Percentiles rank a stretch among this genome's conserved stretches.
These are phyloP conservation scores for Zaprionus vittiger DNA, from an alignment of 1,140 invertebrate species.

Conservation along the genomic window DNA sequence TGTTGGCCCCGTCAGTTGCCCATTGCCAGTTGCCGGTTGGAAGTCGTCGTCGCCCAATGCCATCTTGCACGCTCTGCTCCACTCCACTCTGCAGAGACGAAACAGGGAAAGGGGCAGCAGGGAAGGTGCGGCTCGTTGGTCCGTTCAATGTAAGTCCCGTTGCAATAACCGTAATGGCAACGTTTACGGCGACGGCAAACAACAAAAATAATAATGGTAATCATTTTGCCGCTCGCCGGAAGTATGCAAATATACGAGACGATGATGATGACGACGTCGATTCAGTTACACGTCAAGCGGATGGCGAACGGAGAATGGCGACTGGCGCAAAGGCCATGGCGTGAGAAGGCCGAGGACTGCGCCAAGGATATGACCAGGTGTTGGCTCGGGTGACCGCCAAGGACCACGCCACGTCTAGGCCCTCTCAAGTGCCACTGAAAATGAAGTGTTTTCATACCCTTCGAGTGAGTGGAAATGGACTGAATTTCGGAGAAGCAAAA, in stretches of 20 bases:
- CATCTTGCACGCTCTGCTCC: conserved; percentile 11
- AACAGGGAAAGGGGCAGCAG: neutral
- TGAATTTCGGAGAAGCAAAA: neutral
- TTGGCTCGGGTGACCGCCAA: conserved; percentile 34
- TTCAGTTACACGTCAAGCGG: conserved; percentile 33
- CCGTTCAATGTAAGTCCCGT: conserved; percentile 54
- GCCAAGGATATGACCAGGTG: conserved; percentile 47
- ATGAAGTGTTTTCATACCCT: conserved; percentile 30
- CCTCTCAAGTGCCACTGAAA: conserved; percentile 24
- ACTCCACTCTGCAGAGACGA: neutral
- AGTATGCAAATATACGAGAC: conserved; percentile 79
- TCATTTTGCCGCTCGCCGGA: conserved; percentile 78
- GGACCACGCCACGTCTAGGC: conserved; percentile 36
- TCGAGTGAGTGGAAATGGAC: too few species aligned
- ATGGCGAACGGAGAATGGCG: conserved; percentile 19
- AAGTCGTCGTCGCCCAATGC: conserved; percentile 40
- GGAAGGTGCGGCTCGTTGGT: conserved; percentile 5
- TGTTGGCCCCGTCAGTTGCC: conserved; percentile 21
- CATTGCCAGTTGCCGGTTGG: conserved; percentile 2
- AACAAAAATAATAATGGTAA: conserved; percentile 82
- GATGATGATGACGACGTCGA: conserved; percentile 36
- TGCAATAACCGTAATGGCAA: conserved; percentile 77
- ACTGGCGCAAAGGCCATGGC: neutral
- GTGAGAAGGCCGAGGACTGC: conserved; percentile 28
- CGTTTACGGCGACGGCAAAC: conserved; percentile 78